These are phyloP conservation scores for Liolophura sinensis DNA, from an alignment of 1,140 invertebrate species.

Conservation along the genomic window DNA sequence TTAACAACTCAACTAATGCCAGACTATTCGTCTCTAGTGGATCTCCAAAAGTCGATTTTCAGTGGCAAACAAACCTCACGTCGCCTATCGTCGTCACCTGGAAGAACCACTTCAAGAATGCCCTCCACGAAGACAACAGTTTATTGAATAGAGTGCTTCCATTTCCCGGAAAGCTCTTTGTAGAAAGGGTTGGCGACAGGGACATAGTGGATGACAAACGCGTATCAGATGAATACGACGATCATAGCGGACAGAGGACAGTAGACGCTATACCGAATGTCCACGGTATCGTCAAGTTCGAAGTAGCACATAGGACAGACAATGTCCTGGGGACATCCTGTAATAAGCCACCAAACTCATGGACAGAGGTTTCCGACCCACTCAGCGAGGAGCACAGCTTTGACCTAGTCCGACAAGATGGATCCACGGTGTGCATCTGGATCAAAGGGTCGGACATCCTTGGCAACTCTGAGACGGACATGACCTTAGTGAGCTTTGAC, in stretches of 20 bases:
- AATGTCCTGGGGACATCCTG: neutral
- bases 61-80: constrained; percentile 8
- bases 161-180: neutral
- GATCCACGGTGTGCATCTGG: constrained; percentile 1
- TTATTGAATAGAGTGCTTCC: constrained; percentile 15
- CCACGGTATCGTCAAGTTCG: constrained; percentile 14
- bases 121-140: constrained; percentile 15
- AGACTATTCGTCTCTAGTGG: constrained; percentile 64
- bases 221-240: constrained; percentile 2
- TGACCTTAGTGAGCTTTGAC: constrained; percentile 7
- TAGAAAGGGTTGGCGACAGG: no score
- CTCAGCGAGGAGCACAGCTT: no score
- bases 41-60: constrained; percentile 4
- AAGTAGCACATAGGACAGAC: constrained; percentile 8
- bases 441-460: constrained; percentile 9
- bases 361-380: no score
- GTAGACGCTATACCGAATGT: constrained; percentile 5
- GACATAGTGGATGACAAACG: no score
- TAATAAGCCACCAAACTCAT: no score
- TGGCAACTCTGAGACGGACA: constrained; percentile 7
- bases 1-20: constrained; percentile 69
- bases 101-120: constrained; percentile 24
- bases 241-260: constrained; percentile 7
- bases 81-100: constrained; percentile 9
- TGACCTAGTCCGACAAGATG: no score